phyloP scores from a whole-genome alignment of 2,797 vertebrate species.

The Peromyscus eremicus region DNA sequence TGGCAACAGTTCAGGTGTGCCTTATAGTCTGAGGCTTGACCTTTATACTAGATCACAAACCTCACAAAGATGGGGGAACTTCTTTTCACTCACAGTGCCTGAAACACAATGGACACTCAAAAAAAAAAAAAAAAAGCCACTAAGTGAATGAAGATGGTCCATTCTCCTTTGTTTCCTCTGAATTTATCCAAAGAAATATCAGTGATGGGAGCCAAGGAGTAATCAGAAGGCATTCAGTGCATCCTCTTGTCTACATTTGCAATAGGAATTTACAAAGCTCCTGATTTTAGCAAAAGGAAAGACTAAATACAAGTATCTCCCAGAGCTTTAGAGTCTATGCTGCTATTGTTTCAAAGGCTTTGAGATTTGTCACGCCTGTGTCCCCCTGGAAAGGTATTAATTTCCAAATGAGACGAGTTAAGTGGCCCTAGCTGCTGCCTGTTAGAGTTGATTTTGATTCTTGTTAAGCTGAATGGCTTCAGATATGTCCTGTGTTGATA shows the following conservation, averaged over 20 bases:
- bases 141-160: background rate
- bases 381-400: background rate
- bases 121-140: background rate
- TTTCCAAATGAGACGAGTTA: slow-evolving; percentile 42
- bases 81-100: slow-evolving; percentile 36
- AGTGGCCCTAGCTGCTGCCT: background rate
- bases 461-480: slow-evolving; percentile 51
- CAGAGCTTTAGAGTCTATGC: background rate
- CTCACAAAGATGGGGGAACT: background rate
- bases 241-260: slow-evolving; percentile 60
- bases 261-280: slow-evolving; percentile 56
- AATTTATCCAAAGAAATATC: slow-evolving; percentile 45
- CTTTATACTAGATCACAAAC: background rate
- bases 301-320: slow-evolving; percentile 57
- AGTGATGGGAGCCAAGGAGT: slow-evolving; percentile 10
- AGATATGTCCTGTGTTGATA: slow-evolving; percentile 32
- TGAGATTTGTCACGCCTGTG: background rate
- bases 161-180: slow-evolving; percentile 49
- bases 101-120: background rate
- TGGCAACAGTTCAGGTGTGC: background rate
- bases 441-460: slow-evolving; percentile 54
- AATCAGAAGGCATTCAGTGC: slow-evolving; percentile 28
- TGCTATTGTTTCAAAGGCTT: slow-evolving; percentile 7
- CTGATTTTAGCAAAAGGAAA: slow-evolving; percentile 62
- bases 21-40: background rate